A percentile compares a stretch with the other conserved stretches of the same genome.
Conservation (phyloP, 2,113 vertebrate genomes). For the Spea multiplicata region DNA sequence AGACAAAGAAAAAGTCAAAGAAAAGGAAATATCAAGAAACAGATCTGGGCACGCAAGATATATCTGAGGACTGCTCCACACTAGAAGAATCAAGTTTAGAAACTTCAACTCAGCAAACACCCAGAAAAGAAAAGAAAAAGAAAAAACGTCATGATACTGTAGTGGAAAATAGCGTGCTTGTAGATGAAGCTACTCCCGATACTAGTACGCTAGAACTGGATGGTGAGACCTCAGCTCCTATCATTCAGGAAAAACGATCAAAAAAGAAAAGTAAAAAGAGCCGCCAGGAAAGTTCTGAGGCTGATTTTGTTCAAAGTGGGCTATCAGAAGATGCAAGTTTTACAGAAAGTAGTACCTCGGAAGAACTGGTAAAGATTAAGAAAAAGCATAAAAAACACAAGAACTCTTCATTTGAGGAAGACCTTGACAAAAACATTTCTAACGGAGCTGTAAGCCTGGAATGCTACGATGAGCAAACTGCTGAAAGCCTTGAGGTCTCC, state of each 20-base stretch:
- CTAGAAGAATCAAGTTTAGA: slow-evolving; percentile 27
- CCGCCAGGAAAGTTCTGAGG: not conserved
- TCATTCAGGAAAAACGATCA: slow-evolving; percentile 53
- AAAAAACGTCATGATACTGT: slow-evolving; percentile 49
- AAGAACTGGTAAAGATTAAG: not conserved
- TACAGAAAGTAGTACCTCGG: not conserved
- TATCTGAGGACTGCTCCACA: not conserved
- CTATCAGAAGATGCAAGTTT: not conserved
- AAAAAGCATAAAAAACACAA: slow-evolving; percentile 37
- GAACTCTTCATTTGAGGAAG: not conserved
- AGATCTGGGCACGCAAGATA: not conserved
- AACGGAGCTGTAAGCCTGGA: not conserved
- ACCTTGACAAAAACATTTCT: not conserved
- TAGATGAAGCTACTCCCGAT: not conserved
- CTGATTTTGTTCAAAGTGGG: not conserved
- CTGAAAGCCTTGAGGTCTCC: not conserved
- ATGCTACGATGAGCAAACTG: not conserved
- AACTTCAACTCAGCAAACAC: slow-evolving; percentile 48
- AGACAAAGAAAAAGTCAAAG: slow-evolving; percentile 61
- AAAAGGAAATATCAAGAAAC: slow-evolving; percentile 53
- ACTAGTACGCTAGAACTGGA: not conserved
- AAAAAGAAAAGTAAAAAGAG: slow-evolving; percentile 65
- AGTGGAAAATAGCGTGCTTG: not conserved
- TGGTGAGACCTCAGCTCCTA: slow-evolving; percentile 22
- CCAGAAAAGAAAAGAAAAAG: slow-evolving; percentile 62